These are phyloP conservation scores for Hipposideros larvatus DNA, from an alignment of 2,797 vertebrate species.

Conservation along the genomic window DNA sequence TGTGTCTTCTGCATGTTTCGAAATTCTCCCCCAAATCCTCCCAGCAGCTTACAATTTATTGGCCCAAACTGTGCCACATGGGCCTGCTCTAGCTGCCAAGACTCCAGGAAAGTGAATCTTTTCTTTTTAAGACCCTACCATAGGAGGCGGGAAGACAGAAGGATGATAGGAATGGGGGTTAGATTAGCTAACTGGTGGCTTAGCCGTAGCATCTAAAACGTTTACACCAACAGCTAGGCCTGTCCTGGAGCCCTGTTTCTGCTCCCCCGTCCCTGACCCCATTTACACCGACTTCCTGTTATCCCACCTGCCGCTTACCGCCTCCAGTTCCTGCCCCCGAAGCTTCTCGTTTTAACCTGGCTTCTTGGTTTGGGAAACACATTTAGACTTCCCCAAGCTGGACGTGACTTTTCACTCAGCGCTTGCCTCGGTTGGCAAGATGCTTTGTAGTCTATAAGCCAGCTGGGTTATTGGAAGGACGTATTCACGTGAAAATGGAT, in stretches of 20 bases:
- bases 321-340: background rate
- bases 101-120: background rate
- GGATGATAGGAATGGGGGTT: background rate
- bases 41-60: background rate
- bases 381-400: background rate
- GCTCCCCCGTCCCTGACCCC: background rate
- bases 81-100: background rate
- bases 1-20: background rate
- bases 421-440: background rate
- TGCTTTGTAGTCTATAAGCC: background rate
- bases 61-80: too few relatives aligned
- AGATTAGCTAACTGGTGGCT: background rate
- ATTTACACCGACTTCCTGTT: background rate
- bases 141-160: background rate
- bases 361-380: background rate
- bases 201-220: too few relatives aligned
- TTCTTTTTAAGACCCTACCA: background rate
- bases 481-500: background rate
- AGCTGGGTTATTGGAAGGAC: background rate
- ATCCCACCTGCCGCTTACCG: background rate
- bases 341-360: background rate
- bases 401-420: background rate
- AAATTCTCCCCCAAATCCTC: background rate
- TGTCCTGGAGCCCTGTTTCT: background rate
- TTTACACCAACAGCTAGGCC: background rate